Percentiles rank a stretch among this genome's conserved stretches.
These are phyloP conservation scores for Pristionchus pacificus DNA, from an alignment of 1,140 invertebrate species.

Conservation along the genomic window DNA sequence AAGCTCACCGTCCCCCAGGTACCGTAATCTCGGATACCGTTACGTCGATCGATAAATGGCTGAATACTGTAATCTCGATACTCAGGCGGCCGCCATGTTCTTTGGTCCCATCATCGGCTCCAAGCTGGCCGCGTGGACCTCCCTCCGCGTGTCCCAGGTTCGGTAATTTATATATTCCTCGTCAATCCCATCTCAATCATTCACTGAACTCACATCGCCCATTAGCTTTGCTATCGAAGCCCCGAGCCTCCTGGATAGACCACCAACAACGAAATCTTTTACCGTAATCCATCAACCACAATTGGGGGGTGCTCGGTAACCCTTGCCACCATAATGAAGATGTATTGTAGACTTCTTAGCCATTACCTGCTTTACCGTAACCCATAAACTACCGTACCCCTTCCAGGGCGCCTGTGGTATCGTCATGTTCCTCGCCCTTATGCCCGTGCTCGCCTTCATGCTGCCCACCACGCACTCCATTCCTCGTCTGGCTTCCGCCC, in stretches of 20 bases:
- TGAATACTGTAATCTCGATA: not conserved
- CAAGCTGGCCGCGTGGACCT: conserved; percentile 51
- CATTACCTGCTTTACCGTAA: not conserved
- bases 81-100: conserved; percentile 48
- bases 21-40: not conserved
- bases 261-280: too few relatives aligned
- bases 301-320: too few relatives aligned
- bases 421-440: conserved; percentile 39
- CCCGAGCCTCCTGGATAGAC: too few relatives aligned
- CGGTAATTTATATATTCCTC: too few relatives aligned
- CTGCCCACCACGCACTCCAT: conserved; percentile 54
- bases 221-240: too few relatives aligned
- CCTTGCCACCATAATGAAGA: too few relatives aligned
- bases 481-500: conserved; percentile 48
- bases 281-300: too few relatives aligned
- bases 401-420: conserved; percentile 35
- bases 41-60: not conserved
- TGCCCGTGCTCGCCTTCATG: conserved; percentile 52
- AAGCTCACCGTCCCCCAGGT: conserved; percentile 52
- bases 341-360: not conserved
- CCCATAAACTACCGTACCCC: not conserved
- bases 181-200: too few relatives aligned
- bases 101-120: conserved; percentile 46
- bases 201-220: too few relatives aligned
- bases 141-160: conserved; percentile 49